Conservation (phyloP, 2,113 vertebrate species). For the Alethe diademata region DNA sequence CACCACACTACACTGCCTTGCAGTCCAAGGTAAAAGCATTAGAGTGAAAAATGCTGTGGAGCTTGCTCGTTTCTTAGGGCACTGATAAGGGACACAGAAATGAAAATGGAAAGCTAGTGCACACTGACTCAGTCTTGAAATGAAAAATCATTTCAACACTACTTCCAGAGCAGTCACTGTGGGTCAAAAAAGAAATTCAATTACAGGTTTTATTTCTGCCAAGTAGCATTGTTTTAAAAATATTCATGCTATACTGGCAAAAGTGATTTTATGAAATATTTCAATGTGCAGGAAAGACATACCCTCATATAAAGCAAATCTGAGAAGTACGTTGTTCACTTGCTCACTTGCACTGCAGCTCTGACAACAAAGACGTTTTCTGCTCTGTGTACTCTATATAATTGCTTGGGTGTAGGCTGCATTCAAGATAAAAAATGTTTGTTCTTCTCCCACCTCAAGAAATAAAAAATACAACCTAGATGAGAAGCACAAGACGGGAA, state of each 20-base stretch:
- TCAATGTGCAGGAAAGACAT: background rate
- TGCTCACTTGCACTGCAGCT: background rate
- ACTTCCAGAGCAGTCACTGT: background rate
- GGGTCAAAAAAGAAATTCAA: background rate
- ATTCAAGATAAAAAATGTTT: slow-evolving; percentile 37
- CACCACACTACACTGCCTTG: accelerated
- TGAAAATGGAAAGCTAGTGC: background rate
- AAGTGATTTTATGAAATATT: background rate
- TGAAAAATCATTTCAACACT: background rate
- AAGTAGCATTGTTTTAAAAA: background rate
- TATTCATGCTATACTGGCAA: background rate
- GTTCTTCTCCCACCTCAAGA: slow-evolving; percentile 20
- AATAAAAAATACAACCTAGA: background rate
- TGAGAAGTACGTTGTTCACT: background rate
- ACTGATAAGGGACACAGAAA: background rate
- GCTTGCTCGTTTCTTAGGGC: background rate
- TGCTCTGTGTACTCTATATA: slow-evolving; percentile 46
- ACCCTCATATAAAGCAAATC: background rate
- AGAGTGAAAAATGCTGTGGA: background rate
- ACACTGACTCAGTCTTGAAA: background rate
- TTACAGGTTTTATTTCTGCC: background rate
- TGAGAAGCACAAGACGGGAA: background rate
- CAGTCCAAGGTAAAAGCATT: background rate
- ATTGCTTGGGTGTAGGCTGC: slow-evolving; percentile 50
- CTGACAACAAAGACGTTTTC: slow-evolving; percentile 14